Conservation (phyloP, 2,113 vertebrate species). For the Sclerurus mexicanus region DNA sequence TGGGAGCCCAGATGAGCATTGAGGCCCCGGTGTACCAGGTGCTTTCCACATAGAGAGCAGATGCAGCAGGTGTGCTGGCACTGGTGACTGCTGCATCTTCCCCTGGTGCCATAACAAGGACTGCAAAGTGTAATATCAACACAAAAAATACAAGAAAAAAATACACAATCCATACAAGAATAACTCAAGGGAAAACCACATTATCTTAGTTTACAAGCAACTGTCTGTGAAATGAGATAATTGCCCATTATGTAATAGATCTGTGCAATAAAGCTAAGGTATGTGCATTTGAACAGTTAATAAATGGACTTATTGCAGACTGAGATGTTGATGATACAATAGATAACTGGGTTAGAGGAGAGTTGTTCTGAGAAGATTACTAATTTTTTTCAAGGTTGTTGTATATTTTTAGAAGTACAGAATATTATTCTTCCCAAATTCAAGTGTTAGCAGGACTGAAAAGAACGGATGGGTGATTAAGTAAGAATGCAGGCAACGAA, state of each 20-base stretch:
- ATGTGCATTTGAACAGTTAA: constrained; percentile 1
- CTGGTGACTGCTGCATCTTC: not conserved
- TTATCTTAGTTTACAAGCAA: constrained; percentile 26
- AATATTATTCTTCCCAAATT: not conserved
- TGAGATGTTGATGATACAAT: not conserved
- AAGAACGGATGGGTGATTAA: not conserved
- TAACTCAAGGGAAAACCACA: not conserved
- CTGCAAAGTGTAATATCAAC: not conserved
- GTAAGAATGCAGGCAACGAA: not conserved
- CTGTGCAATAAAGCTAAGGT: not conserved
- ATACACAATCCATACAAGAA: not conserved
- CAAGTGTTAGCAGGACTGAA: not conserved
- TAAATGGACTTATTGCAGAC: not conserved
- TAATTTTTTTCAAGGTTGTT: not conserved
- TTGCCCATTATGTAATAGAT: constrained; percentile 8
- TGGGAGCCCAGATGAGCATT: not conserved
- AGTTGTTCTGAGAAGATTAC: not conserved
- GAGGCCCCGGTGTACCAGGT: not conserved
- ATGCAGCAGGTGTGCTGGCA: not conserved
- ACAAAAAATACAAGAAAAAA: not conserved
- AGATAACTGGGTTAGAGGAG: not conserved
- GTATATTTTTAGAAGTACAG: not conserved
- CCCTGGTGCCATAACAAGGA: not conserved
- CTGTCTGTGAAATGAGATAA: constrained; percentile 33
- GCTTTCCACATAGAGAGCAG: not conserved